Conservation (phyloP, 1,140 invertebrate species). For the Oppia nitens region DNA sequence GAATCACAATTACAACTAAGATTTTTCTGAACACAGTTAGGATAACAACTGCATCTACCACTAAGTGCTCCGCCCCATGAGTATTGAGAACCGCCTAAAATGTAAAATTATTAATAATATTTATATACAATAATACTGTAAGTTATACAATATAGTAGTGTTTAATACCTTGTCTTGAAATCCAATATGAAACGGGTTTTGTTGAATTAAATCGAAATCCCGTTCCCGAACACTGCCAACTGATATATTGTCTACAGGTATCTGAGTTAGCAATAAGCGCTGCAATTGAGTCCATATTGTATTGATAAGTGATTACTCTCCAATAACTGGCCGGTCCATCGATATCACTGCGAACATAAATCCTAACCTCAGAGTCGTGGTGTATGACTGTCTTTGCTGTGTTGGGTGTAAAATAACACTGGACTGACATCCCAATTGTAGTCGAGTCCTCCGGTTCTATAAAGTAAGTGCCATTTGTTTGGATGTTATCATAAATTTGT, state of each 20-base stretch:
- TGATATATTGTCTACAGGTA: slow-evolving; percentile 19
- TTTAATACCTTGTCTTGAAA: slow-evolving; percentile 11
- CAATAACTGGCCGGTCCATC: slow-evolving; percentile 18
- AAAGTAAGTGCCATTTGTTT: slow-evolving; percentile 17
- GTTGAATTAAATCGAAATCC: slow-evolving; percentile 20
- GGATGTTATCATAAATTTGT: slow-evolving; percentile 15
- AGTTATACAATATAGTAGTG: no score
- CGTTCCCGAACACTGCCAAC: slow-evolving; percentile 20
- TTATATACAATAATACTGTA: no score
- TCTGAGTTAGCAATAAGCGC: slow-evolving; percentile 18
- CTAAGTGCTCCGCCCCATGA: slow-evolving; percentile 18
- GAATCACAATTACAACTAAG: slow-evolving; percentile 21
- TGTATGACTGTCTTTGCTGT: slow-evolving; percentile 20
- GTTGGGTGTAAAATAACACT: slow-evolving; percentile 14
- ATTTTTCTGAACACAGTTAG: slow-evolving; percentile 3
- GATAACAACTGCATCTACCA: slow-evolving; percentile 18
- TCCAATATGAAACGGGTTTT: slow-evolving; percentile 19
- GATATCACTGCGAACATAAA: slow-evolving; percentile 18
- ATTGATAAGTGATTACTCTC: slow-evolving; percentile 18
- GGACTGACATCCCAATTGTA: slow-evolving; percentile 18
- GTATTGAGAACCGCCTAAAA: slow-evolving; percentile 11
- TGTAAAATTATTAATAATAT: not conserved
- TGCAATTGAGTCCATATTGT: slow-evolving; percentile 17
- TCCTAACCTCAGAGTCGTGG: slow-evolving; percentile 21
- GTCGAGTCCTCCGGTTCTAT: slow-evolving; percentile 20